Evolutionary conservation across 1,140 invertebrate genomes (phyloP).

Genomic region (Harpegnathos saltator): DNA sequence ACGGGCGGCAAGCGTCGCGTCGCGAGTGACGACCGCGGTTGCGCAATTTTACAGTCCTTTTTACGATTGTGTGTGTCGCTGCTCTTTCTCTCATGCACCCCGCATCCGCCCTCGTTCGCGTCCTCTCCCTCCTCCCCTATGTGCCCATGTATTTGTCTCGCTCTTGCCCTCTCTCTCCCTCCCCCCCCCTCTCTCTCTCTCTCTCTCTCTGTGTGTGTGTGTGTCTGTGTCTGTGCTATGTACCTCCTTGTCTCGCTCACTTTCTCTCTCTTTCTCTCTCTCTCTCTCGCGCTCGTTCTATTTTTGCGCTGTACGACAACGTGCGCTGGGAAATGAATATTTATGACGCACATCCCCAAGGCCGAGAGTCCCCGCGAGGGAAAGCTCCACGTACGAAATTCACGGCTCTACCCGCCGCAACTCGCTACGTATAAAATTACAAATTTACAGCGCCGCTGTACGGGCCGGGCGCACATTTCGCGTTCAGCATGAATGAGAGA

Average conservation of each 20-base stretch:
- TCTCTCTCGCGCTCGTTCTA: background rate
- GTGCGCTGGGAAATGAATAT: slow-evolving; percentile 63
- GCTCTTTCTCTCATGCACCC: slow-evolving; percentile 25
- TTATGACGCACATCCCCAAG: slow-evolving; percentile 52
- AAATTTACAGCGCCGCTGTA: slow-evolving; percentile 63
- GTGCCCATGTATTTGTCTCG: too few species aligned
- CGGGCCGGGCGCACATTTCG: background rate
- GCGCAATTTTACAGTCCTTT: slow-evolving; percentile 57
- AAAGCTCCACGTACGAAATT: slow-evolving; percentile 52
- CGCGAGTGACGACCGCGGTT: slow-evolving; percentile 15
- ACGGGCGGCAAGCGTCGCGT: too few species aligned
- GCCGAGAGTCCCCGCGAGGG: slow-evolving; percentile 11
- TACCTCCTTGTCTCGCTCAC: too few species aligned
- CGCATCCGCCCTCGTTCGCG: background rate
- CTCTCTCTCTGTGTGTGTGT: too few species aligned
- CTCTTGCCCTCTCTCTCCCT: too few species aligned
- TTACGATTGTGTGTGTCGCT: slow-evolving; percentile 52
- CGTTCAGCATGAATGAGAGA: slow-evolving; percentile 30
- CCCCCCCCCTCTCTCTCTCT: slow-evolving; percentile 13
- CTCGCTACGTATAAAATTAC: slow-evolving; percentile 65
- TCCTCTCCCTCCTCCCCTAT: background rate
- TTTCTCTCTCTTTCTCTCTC: too few species aligned
- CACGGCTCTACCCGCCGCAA: slow-evolving; percentile 43
- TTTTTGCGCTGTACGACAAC: slow-evolving; percentile 41
- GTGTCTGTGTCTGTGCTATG: too few species aligned